A percentile compares a stretch with the other conserved stretches of the same genome.
phyloP scores from a whole-genome alignment of 2,797 vertebrate genomes.

The Enteromius treurensis region DNA sequence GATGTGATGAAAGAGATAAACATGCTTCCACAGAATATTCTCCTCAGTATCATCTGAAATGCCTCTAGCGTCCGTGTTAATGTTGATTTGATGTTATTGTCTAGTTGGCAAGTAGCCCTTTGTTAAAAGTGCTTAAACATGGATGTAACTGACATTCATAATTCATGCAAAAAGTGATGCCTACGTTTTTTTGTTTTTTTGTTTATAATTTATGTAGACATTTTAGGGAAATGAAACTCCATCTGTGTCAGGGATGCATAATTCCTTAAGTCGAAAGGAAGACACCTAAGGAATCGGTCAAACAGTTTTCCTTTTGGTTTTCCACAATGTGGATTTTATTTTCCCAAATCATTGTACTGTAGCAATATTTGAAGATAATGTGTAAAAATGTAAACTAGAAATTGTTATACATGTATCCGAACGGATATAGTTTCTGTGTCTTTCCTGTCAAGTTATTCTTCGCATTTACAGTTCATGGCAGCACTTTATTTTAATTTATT shows the following conservation, averaged over 20 bases:
- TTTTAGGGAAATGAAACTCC: conserved; percentile 8
- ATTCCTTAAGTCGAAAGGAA: conserved; percentile 23
- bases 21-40: conserved; percentile 22
- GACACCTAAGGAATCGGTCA: conserved; percentile 14
- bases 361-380: conserved; percentile 79
- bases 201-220: neutral
- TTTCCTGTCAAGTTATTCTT: conserved; percentile 65
- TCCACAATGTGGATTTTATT: conserved; percentile 75
- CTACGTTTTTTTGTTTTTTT: conserved; percentile 22
- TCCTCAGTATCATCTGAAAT: conserved; percentile 1
- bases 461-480: conserved; percentile 68
- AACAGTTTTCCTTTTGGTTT: conserved; percentile 72
- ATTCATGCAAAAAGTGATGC: conserved; percentile 49
- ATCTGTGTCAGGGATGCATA: conserved; percentile 35
- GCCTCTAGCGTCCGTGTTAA: conserved; percentile 4
- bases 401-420: conserved; percentile 69
- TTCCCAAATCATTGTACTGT: conserved; percentile 77
- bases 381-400: conserved; percentile 81
- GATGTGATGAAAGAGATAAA: neutral
- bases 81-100: conserved; percentile 21
- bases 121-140: conserved; percentile 15
- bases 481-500: conserved; percentile 66
- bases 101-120: neutral
- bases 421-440: conserved; percentile 75
- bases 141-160: conserved; percentile 31